Base-by-base conservation (phyloP, 2,888 invertebrate species). In the Mythimna ferrago region DNA sequence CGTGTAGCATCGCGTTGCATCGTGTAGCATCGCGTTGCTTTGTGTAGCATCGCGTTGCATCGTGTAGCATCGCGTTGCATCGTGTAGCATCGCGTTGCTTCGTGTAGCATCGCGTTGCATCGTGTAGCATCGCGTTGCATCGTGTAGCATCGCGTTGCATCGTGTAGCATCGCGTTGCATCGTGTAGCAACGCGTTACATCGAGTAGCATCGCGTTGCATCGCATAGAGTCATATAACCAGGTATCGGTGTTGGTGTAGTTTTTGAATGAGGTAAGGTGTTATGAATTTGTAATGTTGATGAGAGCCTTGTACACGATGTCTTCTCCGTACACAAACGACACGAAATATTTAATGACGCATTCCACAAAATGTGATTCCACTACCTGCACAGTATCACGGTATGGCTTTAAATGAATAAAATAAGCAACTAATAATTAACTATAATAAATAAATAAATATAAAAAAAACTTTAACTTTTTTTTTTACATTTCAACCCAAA, bases 21-120 rank as follows among this genome's bases (percentile, higher is more conserved):
- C 21, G 48, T 60, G 76, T 75, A 79, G 62, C 16, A 26, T 14
- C n/a, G 21, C 67, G 68, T 74, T 69, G 41, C 62, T 51, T 71
- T 5, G 26, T 16, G 32, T 32, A 16, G 32, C 63, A 54, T 71
- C 6, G 32, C 32, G 32, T 32, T 7, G 32, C 41, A 44, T 6
- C 44, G 6, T 35, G 71, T 73, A 73, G 72, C 54, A 48, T 26
- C 32, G 44, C 51, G 51, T 72, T 75, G 66, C 71, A 4, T 0
- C 21, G 48, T 60, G 76, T 75, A 79, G 62, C 16, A 26, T 14
- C n/a, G 21, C 67, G 68, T 74, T 69, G 41, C 62, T 51, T 71
- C 11, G 26, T 16, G 32, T 32, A 16, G 32, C 63, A 54, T 71
- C 6, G 32, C 32, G 32, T 32, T 7, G 32, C 41, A 44, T 6